Conservation (phyloP, 1,140 invertebrate genomes). For the Drosophila carrolli region DNA sequence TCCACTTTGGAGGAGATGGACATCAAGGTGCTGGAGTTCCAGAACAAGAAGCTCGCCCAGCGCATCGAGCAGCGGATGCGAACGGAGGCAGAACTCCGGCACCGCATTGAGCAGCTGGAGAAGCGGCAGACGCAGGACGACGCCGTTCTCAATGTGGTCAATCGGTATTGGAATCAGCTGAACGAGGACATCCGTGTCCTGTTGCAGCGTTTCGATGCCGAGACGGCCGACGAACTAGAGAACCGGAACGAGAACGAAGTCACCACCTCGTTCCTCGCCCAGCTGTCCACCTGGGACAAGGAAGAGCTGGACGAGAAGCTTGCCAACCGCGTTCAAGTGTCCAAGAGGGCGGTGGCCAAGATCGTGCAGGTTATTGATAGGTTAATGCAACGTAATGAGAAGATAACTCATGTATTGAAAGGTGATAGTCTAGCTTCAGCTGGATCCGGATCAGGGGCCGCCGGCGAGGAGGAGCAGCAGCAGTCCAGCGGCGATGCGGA, state of each 20-base stretch:
- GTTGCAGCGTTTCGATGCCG: constrained; percentile 97
- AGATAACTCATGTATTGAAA: constrained; percentile 94
- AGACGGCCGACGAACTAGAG: constrained; percentile 98
- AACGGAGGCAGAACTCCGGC: constrained; percentile 94
- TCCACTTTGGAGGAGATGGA: constrained; percentile 98
- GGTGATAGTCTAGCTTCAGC: constrained; percentile 86
- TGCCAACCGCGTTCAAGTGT: constrained; percentile 96
- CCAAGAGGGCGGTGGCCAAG: constrained; percentile 97
- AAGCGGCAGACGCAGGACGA: constrained; percentile 99
- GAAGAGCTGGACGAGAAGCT: constrained; percentile 98
- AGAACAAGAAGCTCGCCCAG: constrained; percentile 98
- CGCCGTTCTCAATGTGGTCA: constrained; percentile 98
- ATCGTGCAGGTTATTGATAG: constrained; percentile 98
- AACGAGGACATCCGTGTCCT: constrained; percentile 98
- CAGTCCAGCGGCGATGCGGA: constrained; percentile 37
- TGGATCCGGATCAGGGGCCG: constrained; percentile 37
- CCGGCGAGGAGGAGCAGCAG: constrained; percentile 49
- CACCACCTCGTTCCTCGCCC: constrained; percentile 97
- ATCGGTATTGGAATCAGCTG: constrained; percentile 98
- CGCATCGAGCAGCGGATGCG: constrained; percentile 95
- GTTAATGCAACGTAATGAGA: constrained; percentile 96
- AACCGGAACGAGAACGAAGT: constrained; percentile 98
- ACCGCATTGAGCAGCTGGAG: constrained; percentile 98
- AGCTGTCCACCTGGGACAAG: constrained; percentile 99
- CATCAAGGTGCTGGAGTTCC: constrained; percentile 97